Base-by-base conservation (phyloP, 2,113 vertebrate species). In the Albula goreensis region DNA sequence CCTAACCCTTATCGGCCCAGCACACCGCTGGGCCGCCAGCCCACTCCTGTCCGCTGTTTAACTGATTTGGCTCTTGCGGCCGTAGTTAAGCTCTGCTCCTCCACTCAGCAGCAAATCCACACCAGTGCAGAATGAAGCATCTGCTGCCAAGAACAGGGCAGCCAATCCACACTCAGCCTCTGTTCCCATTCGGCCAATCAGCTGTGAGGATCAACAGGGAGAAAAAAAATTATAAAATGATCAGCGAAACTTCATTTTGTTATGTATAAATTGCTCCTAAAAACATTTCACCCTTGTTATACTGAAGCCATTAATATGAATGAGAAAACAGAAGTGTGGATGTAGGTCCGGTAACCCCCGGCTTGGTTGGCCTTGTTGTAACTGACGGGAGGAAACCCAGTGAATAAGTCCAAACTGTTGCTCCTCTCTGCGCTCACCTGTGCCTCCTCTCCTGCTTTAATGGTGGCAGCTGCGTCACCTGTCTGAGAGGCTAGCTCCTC, bases 71-170 rank as follows among this genome's bases (percentile, higher is more conserved):
- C 90, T 95, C 89, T 97, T 97, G 88, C 90, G 78, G 13, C 92
- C 93, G 0, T 94, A 97, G 87, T 96, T 96, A 17, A 97, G 96
- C 83, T 97, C 97, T 0, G 96, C 96, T 51, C 96, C 97, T 31
- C 96, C 95, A 0, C 93, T 96, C 53, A 96, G 74, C 12, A 95
- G 90, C 83, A 97, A 88, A 79, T 97, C 96, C 0, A 94, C 90
- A 7, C 96, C 97, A 0, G 97, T 96, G 92, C 96, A 97, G 92
- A 96, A 97, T 7, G 92, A 95, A 2, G 95, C 96, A 0, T 97
- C 96, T 0, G 95, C 93, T 0, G 97, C 96, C 17, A 98, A 93
- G 88, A 93, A 97, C 15, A 97, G 79, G 0, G 93, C 96, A 0
- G 95, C 93, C 7, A 93, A 91, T 9, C 94, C 96, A 49, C 94